These are phyloP conservation scores for Antechinus stuartii DNA, from an alignment of 2,113 vertebrate species.

Conservation along the genomic window DNA sequence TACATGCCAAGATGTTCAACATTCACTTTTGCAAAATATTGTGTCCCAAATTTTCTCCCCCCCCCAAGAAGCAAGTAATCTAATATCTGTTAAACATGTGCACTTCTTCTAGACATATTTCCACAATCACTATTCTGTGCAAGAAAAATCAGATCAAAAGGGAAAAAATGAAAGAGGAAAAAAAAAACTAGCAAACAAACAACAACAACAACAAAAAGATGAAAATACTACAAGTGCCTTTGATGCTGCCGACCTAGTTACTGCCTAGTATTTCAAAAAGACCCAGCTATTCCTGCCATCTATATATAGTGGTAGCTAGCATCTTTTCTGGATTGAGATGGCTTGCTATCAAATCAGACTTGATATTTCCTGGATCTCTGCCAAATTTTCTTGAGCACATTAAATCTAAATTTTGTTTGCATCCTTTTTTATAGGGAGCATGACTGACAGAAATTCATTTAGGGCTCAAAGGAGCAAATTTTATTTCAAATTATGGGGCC, in stretches of 20 bases:
- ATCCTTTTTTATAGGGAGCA: not conserved
- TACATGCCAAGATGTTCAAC: no score
- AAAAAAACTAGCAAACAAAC: no score
- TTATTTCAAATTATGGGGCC: not conserved
- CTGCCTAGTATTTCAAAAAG: slow-evolving; percentile 39
- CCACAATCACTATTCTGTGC: no score
- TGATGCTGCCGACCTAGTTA: slow-evolving; percentile 51
- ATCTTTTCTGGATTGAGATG: slow-evolving; percentile 57
- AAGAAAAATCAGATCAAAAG: no score
- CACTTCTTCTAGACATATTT: no score
- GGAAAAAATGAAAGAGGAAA: no score
- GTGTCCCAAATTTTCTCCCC: no score
- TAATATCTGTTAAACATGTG: no score
- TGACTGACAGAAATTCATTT: not conserved
- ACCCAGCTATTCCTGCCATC: slow-evolving; percentile 11
- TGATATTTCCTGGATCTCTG: slow-evolving; percentile 6
- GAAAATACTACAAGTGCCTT: slow-evolving; percentile 24
- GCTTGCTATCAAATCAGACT: slow-evolving; percentile 9
- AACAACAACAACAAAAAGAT: no score
- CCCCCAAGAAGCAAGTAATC: no score
- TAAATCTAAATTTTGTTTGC: slow-evolving; percentile 3
- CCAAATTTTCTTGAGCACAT: slow-evolving; percentile 6
- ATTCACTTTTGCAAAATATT: no score
- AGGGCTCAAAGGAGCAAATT: not conserved
- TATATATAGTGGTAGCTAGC: slow-evolving; percentile 39